Evolutionary conservation across 2,113 vertebrate species (phyloP).

Genomic region (Rhegmatorhina hoffmannsi): DNA sequence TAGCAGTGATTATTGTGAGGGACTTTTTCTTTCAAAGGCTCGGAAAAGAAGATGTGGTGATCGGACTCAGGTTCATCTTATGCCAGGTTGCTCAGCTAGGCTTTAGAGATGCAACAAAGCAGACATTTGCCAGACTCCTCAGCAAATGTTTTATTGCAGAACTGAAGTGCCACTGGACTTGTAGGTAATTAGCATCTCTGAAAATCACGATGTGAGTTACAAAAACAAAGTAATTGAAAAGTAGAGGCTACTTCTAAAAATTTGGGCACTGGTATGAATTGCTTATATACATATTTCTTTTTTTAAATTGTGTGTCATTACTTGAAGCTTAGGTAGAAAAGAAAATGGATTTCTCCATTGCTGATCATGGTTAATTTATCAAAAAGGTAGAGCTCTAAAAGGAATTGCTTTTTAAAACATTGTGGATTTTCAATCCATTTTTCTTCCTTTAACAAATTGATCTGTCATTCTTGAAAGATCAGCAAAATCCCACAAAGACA

Average conservation of each 20-base stretch:
- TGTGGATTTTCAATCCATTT: slow-evolving; percentile 42
- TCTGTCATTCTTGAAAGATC: slow-evolving; percentile 49
- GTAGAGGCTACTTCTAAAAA: not conserved
- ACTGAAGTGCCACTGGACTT: not conserved
- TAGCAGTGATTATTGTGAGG: not conserved
- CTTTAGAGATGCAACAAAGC: not conserved
- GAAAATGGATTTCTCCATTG: slow-evolving; percentile 5
- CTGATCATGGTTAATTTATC: slow-evolving; percentile 32
- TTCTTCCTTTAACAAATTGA: slow-evolving; percentile 48
- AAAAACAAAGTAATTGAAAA: not conserved
- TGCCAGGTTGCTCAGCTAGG: not conserved
- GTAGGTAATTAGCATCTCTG: not conserved
- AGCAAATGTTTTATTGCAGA: not conserved
- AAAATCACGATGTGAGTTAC: not conserved
- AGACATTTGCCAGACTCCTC: not conserved
- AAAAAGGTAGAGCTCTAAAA: slow-evolving; percentile 26
- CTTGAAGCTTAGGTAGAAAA: not conserved
- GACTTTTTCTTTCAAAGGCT: not conserved
- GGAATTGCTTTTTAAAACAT: slow-evolving; percentile 36
- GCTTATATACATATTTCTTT: not conserved
- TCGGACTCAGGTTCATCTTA: not conserved
- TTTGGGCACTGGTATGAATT: not conserved
- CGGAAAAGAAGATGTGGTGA: not conserved
- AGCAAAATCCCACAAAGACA: not conserved
- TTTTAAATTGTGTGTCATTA: not conserved